Percentiles rank a stretch among this genome's conserved stretches.
Evolutionary conservation across 2,113 vertebrate species (phyloP).

Genomic region (Gopherus evgoodei): DNA sequence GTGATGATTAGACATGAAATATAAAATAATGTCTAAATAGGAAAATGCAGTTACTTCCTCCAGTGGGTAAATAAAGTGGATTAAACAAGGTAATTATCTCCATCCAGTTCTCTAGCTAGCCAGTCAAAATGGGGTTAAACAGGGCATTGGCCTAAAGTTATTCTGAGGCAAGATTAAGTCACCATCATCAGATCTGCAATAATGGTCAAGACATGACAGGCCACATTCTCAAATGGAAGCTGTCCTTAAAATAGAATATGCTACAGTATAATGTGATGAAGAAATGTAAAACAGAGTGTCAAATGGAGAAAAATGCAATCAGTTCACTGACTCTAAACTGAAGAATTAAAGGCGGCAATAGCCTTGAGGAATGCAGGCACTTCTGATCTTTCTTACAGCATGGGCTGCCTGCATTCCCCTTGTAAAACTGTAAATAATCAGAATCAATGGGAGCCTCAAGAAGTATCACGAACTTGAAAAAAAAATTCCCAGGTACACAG

Average conservation of each 20-base stretch:
- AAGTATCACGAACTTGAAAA: slow-evolving; percentile 53
- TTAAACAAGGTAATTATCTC: slow-evolving; percentile 44
- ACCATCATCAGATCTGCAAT: slow-evolving; percentile 6
- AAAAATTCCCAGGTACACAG: slow-evolving; percentile 55
- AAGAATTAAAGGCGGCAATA: slow-evolving; percentile 78
- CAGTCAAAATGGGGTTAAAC: slow-evolving; percentile 19
- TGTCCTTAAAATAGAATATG: slow-evolving; percentile 32
- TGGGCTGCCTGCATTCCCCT: slow-evolving; percentile 66
- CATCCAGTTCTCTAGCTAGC: not conserved
- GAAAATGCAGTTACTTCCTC: not conserved
- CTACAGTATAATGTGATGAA: slow-evolving; percentile 57
- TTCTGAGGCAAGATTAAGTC: slow-evolving; percentile 21
- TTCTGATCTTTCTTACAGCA: slow-evolving; percentile 74
- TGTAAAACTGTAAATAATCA: slow-evolving; percentile 79
- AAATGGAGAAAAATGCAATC: slow-evolving; percentile 73
- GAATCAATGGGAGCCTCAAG: slow-evolving; percentile 74
- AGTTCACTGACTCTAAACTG: slow-evolving; percentile 68
- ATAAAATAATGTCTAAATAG: slow-evolving; percentile 19
- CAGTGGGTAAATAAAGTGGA: slow-evolving; percentile 24
- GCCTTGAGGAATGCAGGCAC: slow-evolving; percentile 73
- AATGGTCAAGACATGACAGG: slow-evolving; percentile 52
- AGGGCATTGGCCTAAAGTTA: not conserved
- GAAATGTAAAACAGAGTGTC: slow-evolving; percentile 71
- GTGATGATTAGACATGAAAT: slow-evolving; percentile 58
- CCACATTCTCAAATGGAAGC: slow-evolving; percentile 35